Percentiles rank a stretch among this genome's conserved stretches.
Conservation (phyloP, 2,113 vertebrate species). For the Argyrosomus japonicus region DNA sequence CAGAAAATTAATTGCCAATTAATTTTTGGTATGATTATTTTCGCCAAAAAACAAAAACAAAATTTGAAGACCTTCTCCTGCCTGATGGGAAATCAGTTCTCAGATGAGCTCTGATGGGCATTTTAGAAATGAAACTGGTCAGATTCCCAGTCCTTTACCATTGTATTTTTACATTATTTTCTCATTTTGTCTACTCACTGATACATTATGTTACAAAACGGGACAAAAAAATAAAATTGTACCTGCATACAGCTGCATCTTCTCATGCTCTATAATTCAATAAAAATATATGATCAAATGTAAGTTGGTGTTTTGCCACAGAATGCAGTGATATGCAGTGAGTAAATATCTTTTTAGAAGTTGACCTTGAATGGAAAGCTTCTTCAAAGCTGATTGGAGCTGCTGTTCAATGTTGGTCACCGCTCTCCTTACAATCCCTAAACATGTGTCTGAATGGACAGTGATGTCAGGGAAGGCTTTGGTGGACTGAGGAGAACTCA, state of each 20-base stretch:
- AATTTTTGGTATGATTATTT: too few species aligned
- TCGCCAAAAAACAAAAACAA: too few species aligned
- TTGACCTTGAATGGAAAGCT: constrained; percentile 62
- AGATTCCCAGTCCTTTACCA: not conserved
- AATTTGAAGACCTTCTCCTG: too few species aligned
- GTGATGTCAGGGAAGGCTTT: constrained; percentile 35
- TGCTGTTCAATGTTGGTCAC: constrained; percentile 38
- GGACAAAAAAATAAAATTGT: not conserved
- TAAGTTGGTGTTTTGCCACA: not conserved
- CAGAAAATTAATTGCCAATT: not conserved
- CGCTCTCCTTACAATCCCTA: constrained; percentile 53
- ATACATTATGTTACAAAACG: not conserved
- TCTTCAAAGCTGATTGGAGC: constrained; percentile 50
- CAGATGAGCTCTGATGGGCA: too few species aligned
- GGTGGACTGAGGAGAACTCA: constrained; percentile 21
- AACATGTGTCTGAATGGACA: constrained; percentile 59
- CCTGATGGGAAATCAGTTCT: too few species aligned
- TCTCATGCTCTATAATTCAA: constrained; percentile 67
- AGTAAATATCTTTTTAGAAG: not conserved
- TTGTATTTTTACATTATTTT: not conserved
- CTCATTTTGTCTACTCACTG: not conserved
- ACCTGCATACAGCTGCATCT: constrained; percentile 74
- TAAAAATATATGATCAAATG: not conserved
- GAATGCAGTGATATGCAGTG: not conserved
- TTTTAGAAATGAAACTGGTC: too few species aligned